Evolutionary conservation across 2,888 invertebrate species (phyloP).

Genomic region (Euplagia quadripunctaria): DNA sequence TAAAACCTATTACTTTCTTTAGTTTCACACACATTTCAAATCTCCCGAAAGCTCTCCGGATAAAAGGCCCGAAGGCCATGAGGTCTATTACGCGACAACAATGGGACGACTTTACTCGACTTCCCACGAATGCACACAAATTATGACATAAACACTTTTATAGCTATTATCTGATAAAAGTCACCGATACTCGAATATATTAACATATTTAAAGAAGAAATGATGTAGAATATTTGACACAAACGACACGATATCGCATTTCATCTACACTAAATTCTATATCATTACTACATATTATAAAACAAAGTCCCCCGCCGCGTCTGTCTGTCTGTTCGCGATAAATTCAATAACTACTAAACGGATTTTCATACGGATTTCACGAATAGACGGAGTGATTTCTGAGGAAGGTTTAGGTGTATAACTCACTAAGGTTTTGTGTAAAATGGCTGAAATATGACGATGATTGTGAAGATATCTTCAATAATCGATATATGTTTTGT

Average conservation of each 20-base stretch:
- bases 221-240: not conserved
- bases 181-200: not conserved
- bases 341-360: too few relatives aligned
- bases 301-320: too few relatives aligned
- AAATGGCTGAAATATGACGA: too few relatives aligned
- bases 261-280: not conserved
- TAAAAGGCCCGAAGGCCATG: not conserved
- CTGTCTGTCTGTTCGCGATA: too few relatives aligned
- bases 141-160: not conserved
- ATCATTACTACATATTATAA: too few relatives aligned
- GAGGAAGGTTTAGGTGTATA: too few relatives aligned
- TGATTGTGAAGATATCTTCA: too few relatives aligned
- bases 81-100: not conserved
- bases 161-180: not conserved
- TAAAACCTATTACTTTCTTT: not conserved
- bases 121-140: constrained; percentile 1
- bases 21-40: not conserved
- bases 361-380: too few relatives aligned
- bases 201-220: not conserved
- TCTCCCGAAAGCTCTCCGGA: not conserved
- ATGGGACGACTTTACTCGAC: not conserved
- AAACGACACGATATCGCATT: not conserved
- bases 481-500: too few relatives aligned
- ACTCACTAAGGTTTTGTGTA: too few relatives aligned
- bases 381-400: too few relatives aligned